Conservation (phyloP, 2,113 vertebrate species). For the Rynchops niger region DNA sequence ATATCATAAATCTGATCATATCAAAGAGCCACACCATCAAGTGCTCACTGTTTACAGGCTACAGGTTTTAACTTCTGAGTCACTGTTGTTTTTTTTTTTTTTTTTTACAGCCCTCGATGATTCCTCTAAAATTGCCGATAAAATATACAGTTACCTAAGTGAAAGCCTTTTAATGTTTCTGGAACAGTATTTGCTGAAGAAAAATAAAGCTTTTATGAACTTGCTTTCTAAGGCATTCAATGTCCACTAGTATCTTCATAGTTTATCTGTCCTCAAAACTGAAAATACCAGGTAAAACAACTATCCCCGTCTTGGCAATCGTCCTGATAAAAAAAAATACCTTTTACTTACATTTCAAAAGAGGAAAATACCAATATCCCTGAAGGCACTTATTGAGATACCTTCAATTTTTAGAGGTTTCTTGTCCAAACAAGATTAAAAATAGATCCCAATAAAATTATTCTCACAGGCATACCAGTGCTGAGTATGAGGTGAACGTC, state of each 20-base stretch:
- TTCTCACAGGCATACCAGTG: not conserved
- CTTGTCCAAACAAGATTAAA: constrained; percentile 26
- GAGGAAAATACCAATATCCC: constrained; percentile 14
- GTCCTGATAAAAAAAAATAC: not conserved
- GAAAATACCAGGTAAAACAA: not conserved
- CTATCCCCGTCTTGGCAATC: not conserved
- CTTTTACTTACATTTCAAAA: constrained; percentile 24
- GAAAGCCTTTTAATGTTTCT: not conserved
- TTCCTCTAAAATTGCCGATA: not conserved
- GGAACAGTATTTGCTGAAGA: not conserved
- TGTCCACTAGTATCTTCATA: not conserved
- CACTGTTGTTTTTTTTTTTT: not conserved
- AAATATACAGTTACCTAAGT: not conserved
- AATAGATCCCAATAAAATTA: not conserved
- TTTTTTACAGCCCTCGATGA: not conserved
- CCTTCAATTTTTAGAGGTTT: not conserved
- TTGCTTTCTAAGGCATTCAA: not conserved
- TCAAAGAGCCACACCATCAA: not conserved
- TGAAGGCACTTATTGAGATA: not conserved
- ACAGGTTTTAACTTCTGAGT: not conserved
- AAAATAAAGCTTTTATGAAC: not conserved
- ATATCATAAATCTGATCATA: not conserved
- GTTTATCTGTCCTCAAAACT: not conserved
- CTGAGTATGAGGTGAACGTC: not conserved
- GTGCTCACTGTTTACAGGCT: not conserved